Evolutionary conservation across 2,888 invertebrate species (phyloP), one percentile per base, ranked within the genome.

Genomic region (Napeogenes inachia): DNA sequence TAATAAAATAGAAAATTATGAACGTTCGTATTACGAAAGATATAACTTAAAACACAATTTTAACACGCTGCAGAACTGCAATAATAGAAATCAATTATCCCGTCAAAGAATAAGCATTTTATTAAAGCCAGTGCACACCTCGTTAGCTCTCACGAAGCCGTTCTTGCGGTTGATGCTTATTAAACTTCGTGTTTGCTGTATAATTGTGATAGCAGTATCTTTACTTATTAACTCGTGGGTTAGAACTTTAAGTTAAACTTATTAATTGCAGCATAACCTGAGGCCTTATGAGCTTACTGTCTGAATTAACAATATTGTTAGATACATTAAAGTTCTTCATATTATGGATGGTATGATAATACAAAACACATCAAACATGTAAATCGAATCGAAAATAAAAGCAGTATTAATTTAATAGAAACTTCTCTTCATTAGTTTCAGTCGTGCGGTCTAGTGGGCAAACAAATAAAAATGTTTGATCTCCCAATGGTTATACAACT

Each of bases 381-480:
- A 73, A 78, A 80, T 75, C 78, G 75, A 80, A 81, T 75, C 74
- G 77, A 75, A 79, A 83, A 86, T 83, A 84, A 84, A 87, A 83
- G 76, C 75, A 69, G 77, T 81, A 85, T 87, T 86, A 85, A 88
- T 85, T 88, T 85, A 85, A 88, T 87, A 80, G 84, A 87, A 84
- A 84, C 81, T 83, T 75, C 84, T 85, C 87, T 89, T 89, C 87
- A 89, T 88, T 89, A 88, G 87, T 87, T 87, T 79, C 84, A 85
- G 78, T 75, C 77, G 79, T 83, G 82, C 83, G 87, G 87, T 84
- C 82, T 84, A 85, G 76, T 84, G 84, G 79, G 81, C 84, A 88
- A 84, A 84, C 85, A 87, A 87, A 87, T 87, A 87, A 86, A 87
- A 87, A 86, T 87, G 84, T 86, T 87, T 87, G 87, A 89, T 88